Evolutionary conservation across 2,888 invertebrate species (phyloP).

Genomic region (Limnephilus rhombicus): DNA sequence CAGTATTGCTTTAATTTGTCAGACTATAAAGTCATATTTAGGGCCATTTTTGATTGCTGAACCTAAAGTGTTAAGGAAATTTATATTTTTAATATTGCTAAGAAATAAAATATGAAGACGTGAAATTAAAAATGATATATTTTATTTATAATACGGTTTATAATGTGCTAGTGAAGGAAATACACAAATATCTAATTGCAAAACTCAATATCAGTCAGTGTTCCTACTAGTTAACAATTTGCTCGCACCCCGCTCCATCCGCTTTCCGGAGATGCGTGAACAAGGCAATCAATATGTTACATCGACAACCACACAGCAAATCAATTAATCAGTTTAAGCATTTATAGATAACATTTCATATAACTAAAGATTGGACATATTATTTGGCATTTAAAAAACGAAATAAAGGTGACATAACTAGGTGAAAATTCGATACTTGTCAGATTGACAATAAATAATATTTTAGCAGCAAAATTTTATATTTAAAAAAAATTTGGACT

Average conservation of each 20-base stretch:
- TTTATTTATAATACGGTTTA: slow-evolving; percentile 55
- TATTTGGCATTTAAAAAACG: slow-evolving; percentile 39
- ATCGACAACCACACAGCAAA: slow-evolving; percentile 34
- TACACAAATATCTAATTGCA: slow-evolving; percentile 58
- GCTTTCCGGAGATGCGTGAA: not conserved
- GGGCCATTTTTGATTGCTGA: too few relatives aligned
- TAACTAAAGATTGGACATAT: slow-evolving; percentile 36
- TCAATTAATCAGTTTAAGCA: slow-evolving; percentile 9
- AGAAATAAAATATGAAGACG: slow-evolving; percentile 46
- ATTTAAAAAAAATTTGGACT: not conserved
- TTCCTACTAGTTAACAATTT: slow-evolving; percentile 47
- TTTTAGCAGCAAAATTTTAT: not conserved
- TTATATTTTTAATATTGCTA: not conserved
- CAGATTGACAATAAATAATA: not conserved
- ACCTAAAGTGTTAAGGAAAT: too few relatives aligned
- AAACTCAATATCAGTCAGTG: slow-evolving; percentile 58
- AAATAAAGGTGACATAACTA: slow-evolving; percentile 11
- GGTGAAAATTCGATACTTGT: not conserved
- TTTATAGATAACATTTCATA: slow-evolving; percentile 21
- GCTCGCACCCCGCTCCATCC: not conserved
- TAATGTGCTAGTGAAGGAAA: slow-evolving; percentile 57
- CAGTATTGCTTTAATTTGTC: too few relatives aligned
- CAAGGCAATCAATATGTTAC: slow-evolving; percentile 19
- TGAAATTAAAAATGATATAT: slow-evolving; percentile 52
- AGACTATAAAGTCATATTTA: too few relatives aligned